phyloP scores from a whole-genome alignment of 2,797 vertebrate genomes.

The Ispidina lecontei region DNA sequence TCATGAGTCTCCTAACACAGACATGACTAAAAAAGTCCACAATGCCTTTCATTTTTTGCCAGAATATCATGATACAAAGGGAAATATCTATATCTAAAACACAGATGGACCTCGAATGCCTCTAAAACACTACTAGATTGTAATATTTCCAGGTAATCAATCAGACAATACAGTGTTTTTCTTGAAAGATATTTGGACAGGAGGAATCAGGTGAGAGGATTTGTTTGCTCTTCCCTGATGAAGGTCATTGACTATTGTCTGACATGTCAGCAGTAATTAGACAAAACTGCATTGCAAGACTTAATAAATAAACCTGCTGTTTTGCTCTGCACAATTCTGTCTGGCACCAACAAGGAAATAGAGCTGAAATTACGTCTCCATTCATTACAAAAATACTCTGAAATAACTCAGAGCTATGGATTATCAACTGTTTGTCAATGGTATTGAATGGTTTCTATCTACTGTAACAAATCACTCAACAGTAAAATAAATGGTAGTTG shows the following conservation, averaged over 20 bases:
- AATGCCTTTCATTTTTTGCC: conserved; percentile 10
- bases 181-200: neutral
- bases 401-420: conserved; percentile 72
- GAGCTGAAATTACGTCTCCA: conserved; percentile 75
- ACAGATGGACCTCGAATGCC: neutral
- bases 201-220: conserved; percentile 54
- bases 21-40: neutral
- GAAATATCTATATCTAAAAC: neutral
- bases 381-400: conserved; percentile 79
- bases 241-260: conserved; percentile 66
- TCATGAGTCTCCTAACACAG: conserved; percentile 12
- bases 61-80: neutral
- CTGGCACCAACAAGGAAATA: conserved; percentile 72
- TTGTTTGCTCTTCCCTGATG: conserved; percentile 55
- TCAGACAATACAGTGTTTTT: neutral
- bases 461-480: conserved; percentile 76
- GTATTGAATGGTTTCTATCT: conserved; percentile 80
- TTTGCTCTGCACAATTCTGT: conserved; percentile 70
- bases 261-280: conserved; percentile 76
- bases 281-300: conserved; percentile 62
- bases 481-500: conserved; percentile 78
- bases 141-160: neutral
- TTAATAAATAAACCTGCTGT: conserved; percentile 74
- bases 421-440: conserved; percentile 79
- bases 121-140: neutral